phyloP scores from a whole-genome alignment of 2,797 vertebrate species.

The Helicolenus hilgendorfi region DNA sequence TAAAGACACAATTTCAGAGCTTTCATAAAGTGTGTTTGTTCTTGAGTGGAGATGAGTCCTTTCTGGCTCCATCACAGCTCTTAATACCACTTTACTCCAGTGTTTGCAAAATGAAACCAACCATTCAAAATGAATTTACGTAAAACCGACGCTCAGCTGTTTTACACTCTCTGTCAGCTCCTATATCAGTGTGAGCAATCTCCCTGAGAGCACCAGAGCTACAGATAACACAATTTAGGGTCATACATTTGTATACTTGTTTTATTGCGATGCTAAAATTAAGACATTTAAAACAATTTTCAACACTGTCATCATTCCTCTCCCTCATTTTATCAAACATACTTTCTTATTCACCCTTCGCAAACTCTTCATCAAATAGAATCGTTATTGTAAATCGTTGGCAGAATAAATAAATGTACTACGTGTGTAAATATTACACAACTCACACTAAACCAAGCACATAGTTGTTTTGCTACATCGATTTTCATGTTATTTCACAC shows the following conservation, averaged over 20 bases:
- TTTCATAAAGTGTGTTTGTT: not conserved
- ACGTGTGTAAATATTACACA: conserved; percentile 51
- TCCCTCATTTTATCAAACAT: conserved; percentile 22
- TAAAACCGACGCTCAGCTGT: conserved; percentile 7
- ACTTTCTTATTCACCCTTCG: not conserved
- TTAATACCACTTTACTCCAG: not conserved
- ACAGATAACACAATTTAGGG: conserved; percentile 10
- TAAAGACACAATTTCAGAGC: not conserved
- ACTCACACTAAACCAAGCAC: conserved; percentile 4
- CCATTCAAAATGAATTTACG: conserved; percentile 5
- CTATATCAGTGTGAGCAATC: conserved; percentile 6
- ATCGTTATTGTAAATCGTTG: conserved; percentile 44
- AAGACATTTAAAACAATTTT: conserved; percentile 29
- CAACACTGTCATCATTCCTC: not conserved
- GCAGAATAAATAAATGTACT: conserved; percentile 32
- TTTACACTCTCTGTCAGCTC: not conserved
- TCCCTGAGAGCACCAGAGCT: not conserved
- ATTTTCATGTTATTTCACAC: not conserved
- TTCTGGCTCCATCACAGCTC: not conserved
- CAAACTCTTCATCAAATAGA: conserved; percentile 31
- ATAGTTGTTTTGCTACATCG: conserved; percentile 41
- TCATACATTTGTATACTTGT: not conserved
- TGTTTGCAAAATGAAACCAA: conserved; percentile 22
- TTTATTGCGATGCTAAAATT: conserved; percentile 36
- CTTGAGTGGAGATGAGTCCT: not conserved